These are phyloP conservation scores for Neotoma lepida DNA, from an alignment of 2,113 vertebrate genomes.

Conservation along the genomic window DNA sequence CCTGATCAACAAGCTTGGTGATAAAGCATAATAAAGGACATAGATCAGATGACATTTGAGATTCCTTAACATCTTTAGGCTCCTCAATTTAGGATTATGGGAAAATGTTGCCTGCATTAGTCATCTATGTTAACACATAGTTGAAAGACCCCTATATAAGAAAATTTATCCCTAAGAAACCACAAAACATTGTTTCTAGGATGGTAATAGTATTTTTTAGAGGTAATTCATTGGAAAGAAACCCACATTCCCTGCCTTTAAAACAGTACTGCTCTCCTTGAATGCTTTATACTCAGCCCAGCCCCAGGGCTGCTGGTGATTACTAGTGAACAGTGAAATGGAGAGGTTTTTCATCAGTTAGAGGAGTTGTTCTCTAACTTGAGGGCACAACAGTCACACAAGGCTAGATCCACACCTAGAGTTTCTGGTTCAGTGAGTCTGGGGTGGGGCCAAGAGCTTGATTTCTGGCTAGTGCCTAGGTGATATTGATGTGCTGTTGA, in stretches of 20 bases:
- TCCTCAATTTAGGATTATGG: constrained; percentile 7
- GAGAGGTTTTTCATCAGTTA: neutral
- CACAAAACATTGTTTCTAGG: neutral
- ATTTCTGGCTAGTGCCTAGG: neutral
- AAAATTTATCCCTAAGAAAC: neutral
- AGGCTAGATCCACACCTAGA: neutral
- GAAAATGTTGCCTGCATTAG: neutral
- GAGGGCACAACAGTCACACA: neutral
- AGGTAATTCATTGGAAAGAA: neutral
- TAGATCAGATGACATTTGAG: neutral
- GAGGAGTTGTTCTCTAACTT: neutral
- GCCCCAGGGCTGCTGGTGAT: neutral
- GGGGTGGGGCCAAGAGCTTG: neutral
- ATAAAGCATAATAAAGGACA: neutral
- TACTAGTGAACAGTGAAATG: neutral
- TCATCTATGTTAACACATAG: constrained; percentile 7
- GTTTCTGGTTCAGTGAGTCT: neutral
- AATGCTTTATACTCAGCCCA: constrained; percentile 5
- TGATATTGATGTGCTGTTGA: neutral
- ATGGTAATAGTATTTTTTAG: neutral
- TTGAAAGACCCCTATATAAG: neutral
- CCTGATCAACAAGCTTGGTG: neutral
- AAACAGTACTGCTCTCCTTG: neutral
- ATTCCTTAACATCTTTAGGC: neutral
- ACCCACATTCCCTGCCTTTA: neutral